Percentiles rank a stretch among this genome's conserved stretches.
These are phyloP conservation scores for Tinea pellionella DNA, from an alignment of 2,888 invertebrate genomes.

Conservation along the genomic window DNA sequence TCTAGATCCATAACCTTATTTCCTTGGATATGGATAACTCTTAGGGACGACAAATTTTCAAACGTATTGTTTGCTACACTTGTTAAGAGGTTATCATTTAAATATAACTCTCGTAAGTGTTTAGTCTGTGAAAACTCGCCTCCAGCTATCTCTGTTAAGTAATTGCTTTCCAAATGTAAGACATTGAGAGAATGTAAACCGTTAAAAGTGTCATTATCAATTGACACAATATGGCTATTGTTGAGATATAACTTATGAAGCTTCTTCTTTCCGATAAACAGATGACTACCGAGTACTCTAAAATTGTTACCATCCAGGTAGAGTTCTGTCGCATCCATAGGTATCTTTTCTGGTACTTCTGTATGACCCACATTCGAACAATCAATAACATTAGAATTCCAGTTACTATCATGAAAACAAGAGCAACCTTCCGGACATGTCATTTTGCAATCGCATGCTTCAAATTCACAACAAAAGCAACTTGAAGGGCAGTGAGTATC, in stretches of 20 bases:
- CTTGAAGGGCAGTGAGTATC: conserved; percentile 84
- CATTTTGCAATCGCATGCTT: conserved; percentile 91
- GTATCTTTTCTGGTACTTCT: conserved; percentile 80
- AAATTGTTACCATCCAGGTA: conserved; percentile 87
- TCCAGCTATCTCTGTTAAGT: conserved; percentile 76
- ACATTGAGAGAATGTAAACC: conserved; percentile 78
- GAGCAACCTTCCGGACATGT: conserved; percentile 86
- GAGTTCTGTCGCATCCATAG: conserved; percentile 90
- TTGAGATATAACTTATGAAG: conserved; percentile 81
- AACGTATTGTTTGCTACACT: conserved; percentile 81
- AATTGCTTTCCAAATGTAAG: conserved; percentile 82
- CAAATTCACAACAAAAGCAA: conserved; percentile 90
- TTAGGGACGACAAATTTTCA: conserved; percentile 75
- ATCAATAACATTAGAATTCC: conserved; percentile 86
- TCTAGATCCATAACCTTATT: conserved; percentile 80
- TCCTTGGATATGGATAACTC: conserved; percentile 78
- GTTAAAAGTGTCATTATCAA: conserved; percentile 84
- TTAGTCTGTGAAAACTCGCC: conserved; percentile 84
- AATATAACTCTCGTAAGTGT: conserved; percentile 80
- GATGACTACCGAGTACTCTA: conserved; percentile 79
- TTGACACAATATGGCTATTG: conserved; percentile 77
- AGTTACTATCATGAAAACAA: conserved; percentile 86
- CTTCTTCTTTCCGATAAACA: conserved; percentile 87
- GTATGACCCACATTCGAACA: conserved; percentile 81
- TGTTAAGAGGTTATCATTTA: conserved; percentile 82